These are phyloP conservation scores for Oreortyx pictus DNA, from an alignment of 2,797 vertebrate genomes.

Conservation along the genomic window DNA sequence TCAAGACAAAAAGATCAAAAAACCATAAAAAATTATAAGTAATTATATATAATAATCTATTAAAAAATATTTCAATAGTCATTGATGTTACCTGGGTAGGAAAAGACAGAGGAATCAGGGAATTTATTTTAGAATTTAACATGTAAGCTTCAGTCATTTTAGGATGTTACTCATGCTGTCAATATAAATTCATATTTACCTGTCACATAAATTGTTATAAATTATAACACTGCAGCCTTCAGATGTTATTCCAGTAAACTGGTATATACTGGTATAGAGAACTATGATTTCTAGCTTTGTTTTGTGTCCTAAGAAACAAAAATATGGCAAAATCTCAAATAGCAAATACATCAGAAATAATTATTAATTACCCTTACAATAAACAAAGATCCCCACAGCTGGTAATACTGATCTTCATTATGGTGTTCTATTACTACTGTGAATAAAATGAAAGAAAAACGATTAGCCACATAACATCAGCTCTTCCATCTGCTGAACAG, in stretches of 20 bases:
- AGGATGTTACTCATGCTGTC: not conserved
- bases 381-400: not conserved
- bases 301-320: not conserved
- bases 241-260: not conserved
- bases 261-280: not conserved
- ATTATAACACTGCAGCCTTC: not conserved
- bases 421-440: not conserved
- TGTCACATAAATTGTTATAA: not conserved
- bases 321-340: not conserved
- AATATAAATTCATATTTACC: not conserved
- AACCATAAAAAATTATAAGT: not conserved
- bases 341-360: not conserved
- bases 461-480: not conserved
- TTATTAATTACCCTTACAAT: not conserved
- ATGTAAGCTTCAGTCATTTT: not conserved
- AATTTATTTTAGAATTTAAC: not conserved
- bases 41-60: not conserved
- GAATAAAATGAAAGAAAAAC: not conserved
- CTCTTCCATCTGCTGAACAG: not conserved
- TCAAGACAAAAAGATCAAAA: not conserved
- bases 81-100: not conserved
- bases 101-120: not conserved
- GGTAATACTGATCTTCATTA: not conserved
- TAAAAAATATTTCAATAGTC: not conserved
- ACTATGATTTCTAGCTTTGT: not conserved